Conservation (phyloP, 2,888 invertebrate species). For the Eristalis intricaria region DNA sequence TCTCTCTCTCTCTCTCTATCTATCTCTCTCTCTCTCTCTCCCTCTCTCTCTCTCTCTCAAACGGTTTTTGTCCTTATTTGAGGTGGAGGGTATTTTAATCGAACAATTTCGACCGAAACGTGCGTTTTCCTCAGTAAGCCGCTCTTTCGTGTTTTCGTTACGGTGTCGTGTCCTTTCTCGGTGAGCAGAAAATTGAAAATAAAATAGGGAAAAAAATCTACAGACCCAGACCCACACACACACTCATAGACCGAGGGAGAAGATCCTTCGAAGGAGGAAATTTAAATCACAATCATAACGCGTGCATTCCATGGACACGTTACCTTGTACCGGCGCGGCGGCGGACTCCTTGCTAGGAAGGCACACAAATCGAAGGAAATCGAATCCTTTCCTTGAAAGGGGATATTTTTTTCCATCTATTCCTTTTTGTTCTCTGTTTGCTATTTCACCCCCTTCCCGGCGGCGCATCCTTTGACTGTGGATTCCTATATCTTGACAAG, state of each 20-base stretch:
- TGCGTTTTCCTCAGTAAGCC: conserved; percentile 1
- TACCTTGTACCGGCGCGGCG: neutral
- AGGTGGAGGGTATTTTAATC: conserved; percentile 36
- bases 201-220: conserved; percentile 1
- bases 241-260: neutral
- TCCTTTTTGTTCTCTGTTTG: neutral
- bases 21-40: too few relatives aligned
- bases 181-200: conserved; percentile 20
- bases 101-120: conserved; percentile 15
- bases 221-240: neutral
- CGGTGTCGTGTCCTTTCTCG: neutral
- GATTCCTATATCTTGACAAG: conserved; percentile 39
- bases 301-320: conserved; percentile 10
- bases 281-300: conserved; percentile 43
- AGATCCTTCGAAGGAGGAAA: neutral
- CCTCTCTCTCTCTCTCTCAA: too few relatives aligned
- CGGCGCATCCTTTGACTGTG: neutral
- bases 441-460: too few relatives aligned
- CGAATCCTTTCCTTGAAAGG: conserved; percentile 20
- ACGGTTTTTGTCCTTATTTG: conserved; percentile 1
- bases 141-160: neutral
- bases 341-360: neutral
- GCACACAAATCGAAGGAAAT: neutral
- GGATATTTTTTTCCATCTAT: neutral
- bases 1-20: too few relatives aligned